Conservation (phyloP, 2,113 vertebrate species). For the Hyaena hyaena region DNA sequence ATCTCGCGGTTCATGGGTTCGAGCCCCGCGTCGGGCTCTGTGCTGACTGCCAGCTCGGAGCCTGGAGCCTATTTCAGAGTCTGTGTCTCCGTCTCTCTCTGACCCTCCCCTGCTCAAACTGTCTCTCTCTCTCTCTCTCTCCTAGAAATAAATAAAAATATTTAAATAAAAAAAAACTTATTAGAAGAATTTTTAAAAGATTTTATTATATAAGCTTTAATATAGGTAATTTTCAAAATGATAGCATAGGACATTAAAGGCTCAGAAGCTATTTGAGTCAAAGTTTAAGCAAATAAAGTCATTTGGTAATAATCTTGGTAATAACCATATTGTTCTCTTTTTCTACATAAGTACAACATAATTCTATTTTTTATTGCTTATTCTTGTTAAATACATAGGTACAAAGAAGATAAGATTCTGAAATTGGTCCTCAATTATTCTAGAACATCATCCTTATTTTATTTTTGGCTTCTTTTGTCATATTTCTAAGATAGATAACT, state of each 20-base stretch:
- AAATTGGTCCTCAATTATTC: background rate
- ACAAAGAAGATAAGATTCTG: background rate
- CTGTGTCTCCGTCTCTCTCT: too few species aligned
- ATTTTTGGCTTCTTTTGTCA: background rate
- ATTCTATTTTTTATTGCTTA: background rate
- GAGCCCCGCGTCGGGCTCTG: too few species aligned
- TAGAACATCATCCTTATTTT: background rate
- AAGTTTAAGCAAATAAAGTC: constrained; percentile 1
- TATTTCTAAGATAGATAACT: background rate
- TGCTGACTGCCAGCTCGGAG: too few species aligned
- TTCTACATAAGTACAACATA: background rate
- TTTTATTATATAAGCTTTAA: background rate
- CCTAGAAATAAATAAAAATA: too few species aligned
- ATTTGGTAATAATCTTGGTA: background rate
- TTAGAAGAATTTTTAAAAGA: background rate
- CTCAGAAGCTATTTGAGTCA: background rate
- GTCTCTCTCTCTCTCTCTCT: too few species aligned
- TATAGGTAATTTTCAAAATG: constrained; percentile 21
- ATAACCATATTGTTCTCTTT: background rate
- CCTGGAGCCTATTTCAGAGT: too few species aligned
- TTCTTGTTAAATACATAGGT: background rate
- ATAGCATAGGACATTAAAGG: background rate
- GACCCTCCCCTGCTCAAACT: too few species aligned
- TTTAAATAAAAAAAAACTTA: background rate
- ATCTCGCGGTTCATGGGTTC: too few species aligned